Percentiles rank a stretch among this genome's conserved stretches.
phyloP scores from a whole-genome alignment of 2,113 vertebrate genomes.

The Geothlypis trichas region DNA sequence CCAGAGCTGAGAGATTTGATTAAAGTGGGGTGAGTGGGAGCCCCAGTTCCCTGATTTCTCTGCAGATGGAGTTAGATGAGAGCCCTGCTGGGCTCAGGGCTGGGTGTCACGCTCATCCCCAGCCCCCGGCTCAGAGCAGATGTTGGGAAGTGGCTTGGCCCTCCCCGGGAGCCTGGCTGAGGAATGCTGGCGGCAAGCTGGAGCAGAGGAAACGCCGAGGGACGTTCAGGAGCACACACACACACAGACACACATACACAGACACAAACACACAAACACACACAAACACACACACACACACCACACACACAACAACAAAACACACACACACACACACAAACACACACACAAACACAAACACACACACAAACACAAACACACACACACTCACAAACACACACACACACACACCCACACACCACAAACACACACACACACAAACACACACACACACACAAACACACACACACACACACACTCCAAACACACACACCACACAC shows the following conservation, averaged over 20 bases:
- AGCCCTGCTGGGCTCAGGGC: background rate
- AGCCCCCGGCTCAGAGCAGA: background rate
- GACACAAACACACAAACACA: too few species aligned
- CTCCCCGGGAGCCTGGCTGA: background rate
- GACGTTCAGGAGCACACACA: background rate
- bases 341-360: background rate
- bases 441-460: background rate
- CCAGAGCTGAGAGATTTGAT: background rate
- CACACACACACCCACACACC: background rate
- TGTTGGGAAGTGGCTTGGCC: conserved; percentile 43
- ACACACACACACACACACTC: background rate
- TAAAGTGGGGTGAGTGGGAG: background rate
- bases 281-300: background rate
- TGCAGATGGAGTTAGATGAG: background rate
- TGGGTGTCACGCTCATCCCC: background rate
- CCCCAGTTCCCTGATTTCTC: rapidly evolving
- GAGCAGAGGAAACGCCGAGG: background rate
- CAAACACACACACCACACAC: too few species aligned
- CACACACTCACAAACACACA: background rate
- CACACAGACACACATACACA: background rate
- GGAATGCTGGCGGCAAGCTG: conserved; percentile 18
- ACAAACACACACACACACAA: background rate
- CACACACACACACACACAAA: background rate
- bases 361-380: background rate
- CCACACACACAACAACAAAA: background rate